phyloP scores from a whole-genome alignment of 2,113 vertebrate species.

The Nematolebias whitei region DNA sequence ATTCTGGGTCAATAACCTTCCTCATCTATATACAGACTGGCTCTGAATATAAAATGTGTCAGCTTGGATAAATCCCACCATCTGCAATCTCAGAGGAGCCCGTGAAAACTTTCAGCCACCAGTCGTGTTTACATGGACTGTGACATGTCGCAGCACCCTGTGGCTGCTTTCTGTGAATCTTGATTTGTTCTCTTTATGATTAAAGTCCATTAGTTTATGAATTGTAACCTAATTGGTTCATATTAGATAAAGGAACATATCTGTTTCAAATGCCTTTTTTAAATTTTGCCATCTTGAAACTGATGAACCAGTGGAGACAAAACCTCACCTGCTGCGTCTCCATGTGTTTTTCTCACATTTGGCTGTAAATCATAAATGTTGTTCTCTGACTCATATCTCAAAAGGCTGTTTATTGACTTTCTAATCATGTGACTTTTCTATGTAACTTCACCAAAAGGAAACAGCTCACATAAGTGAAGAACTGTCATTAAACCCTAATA shows the following conservation, averaged over 20 bases:
- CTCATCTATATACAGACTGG: constrained; percentile 22
- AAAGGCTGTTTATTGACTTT: neutral
- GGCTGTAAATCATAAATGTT: too few relatives aligned
- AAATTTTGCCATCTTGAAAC: neutral
- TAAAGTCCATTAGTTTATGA: constrained; percentile 2
- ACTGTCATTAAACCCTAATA: neutral
- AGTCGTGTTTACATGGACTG: constrained; percentile 12
- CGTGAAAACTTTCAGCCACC: constrained; percentile 16
- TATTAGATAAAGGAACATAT: constrained; percentile 12
- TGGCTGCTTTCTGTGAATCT: constrained; percentile 6
- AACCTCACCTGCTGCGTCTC: neutral
- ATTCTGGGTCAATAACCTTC: constrained; percentile 9
- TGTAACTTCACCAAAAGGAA: too few relatives aligned
- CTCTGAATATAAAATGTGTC: constrained; percentile 19
- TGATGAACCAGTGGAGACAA: neutral
- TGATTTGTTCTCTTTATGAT: constrained; percentile 15
- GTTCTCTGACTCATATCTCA: neutral
- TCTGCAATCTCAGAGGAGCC: constrained; percentile 16
- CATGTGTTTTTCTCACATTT: too few relatives aligned
- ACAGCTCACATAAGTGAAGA: too few relatives aligned
- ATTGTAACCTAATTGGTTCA: constrained; percentile 19
- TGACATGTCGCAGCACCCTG: neutral
- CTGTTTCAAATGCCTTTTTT: constrained; percentile 15
- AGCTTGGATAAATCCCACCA: constrained; percentile 25
- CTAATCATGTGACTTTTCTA: too few relatives aligned